Conservation (phyloP, 2,797 vertebrate genomes). For the Champsocephalus esox region DNA sequence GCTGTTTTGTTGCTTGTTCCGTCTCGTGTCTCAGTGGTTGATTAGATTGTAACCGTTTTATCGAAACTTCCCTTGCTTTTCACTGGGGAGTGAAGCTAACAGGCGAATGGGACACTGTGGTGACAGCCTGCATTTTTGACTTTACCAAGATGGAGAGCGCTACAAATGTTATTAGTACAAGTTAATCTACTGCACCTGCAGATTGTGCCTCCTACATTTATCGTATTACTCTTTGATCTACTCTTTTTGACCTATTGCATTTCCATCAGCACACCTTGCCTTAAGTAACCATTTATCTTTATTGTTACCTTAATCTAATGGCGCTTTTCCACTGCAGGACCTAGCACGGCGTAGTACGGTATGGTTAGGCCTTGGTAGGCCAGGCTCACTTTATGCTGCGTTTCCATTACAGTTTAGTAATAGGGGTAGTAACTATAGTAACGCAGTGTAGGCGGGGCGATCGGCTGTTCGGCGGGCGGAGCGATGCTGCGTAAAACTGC, state of each 20-base stretch:
- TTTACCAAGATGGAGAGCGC: constrained; percentile 62
- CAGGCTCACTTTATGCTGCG: no score
- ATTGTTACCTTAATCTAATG: not conserved
- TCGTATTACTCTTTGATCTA: not conserved
- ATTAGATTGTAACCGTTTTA: constrained; percentile 45
- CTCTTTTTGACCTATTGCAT: not conserved
- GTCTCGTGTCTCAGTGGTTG: constrained; percentile 10
- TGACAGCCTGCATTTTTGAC: constrained; percentile 59
- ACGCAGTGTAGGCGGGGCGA: no score
- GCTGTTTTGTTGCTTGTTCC: constrained; percentile 13
- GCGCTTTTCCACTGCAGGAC: no score
- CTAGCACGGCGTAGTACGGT: no score
- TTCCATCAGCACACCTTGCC: no score
- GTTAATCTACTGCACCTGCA: constrained; percentile 67
- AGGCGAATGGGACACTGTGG: constrained; percentile 62
- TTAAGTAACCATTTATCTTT: not conserved
- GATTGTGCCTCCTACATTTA: not conserved
- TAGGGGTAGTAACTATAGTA: no score
- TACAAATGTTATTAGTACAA: constrained; percentile 79
- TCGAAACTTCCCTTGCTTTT: constrained; percentile 33
- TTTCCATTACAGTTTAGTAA: no score
- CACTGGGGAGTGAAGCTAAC: constrained; percentile 24
- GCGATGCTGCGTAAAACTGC: no score
- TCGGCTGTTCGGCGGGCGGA: no score
- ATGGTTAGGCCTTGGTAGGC: no score